Conservation (phyloP, 2,888 invertebrate species). For the Calameuta filiformis region DNA sequence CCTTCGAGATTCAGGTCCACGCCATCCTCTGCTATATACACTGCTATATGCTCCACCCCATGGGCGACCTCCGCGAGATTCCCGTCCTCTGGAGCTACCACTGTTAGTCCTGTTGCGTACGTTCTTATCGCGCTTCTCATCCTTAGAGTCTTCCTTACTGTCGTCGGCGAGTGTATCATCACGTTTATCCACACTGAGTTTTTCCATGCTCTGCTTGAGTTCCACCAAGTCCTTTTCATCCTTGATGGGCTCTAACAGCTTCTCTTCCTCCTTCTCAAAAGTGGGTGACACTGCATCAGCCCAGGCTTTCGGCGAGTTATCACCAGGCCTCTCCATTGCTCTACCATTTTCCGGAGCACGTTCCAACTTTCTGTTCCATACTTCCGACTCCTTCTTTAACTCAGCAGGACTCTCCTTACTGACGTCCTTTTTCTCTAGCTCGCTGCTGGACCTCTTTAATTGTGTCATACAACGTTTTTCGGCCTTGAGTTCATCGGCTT, state of each 20-base stretch:
- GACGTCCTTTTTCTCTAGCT: slow-evolving; percentile 55
- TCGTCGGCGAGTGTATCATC: slow-evolving; percentile 66
- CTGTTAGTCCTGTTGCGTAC: slow-evolving; percentile 65
- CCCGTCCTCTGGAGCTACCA: slow-evolving; percentile 65
- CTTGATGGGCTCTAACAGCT: slow-evolving; percentile 67
- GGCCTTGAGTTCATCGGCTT: slow-evolving; percentile 69
- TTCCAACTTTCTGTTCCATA: slow-evolving; percentile 69
- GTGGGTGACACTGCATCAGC: slow-evolving; percentile 64
- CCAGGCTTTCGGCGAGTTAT: slow-evolving; percentile 64
- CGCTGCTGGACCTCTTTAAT: slow-evolving; percentile 64
- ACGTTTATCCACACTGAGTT: slow-evolving; percentile 56
- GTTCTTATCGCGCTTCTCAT: slow-evolving; percentile 63
- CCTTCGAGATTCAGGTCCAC: slow-evolving; percentile 67
- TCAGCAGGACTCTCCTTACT: slow-evolving; percentile 67
- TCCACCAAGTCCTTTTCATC: slow-evolving; percentile 56
- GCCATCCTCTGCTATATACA: slow-evolving; percentile 65
- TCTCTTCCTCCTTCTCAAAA: slow-evolving; percentile 63
- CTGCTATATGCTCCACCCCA: slow-evolving; percentile 58
- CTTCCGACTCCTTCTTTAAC: slow-evolving; percentile 68
- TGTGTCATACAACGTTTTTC: slow-evolving; percentile 69
- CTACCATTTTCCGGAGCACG: slow-evolving; percentile 64
- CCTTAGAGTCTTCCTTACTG: slow-evolving; percentile 57
- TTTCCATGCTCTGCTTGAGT: slow-evolving; percentile 55
- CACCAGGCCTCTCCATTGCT: slow-evolving; percentile 38
- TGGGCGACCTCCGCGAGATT: slow-evolving; percentile 54